Evolutionary conservation across 1,140 invertebrate species (phyloP).

Genomic region (Solenopsis fugax): DNA sequence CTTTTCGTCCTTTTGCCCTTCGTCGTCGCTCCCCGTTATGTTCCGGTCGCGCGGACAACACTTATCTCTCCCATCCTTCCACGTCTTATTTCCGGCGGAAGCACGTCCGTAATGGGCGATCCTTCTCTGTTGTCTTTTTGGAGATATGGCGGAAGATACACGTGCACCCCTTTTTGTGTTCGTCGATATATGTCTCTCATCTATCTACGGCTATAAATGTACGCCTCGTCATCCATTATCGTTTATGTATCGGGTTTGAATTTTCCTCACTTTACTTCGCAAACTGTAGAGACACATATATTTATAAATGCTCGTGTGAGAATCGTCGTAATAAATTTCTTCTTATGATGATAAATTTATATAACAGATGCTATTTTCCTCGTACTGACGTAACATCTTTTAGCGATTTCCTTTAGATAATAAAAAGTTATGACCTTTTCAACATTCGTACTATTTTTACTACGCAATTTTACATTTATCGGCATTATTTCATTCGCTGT

Average conservation of each 20-base stretch:
- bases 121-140: constrained; percentile 37
- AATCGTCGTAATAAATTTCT: constrained; percentile 5
- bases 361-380: background rate
- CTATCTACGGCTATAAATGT: background rate
- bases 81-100: constrained; percentile 70
- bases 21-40: constrained; percentile 61
- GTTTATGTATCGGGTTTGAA: background rate
- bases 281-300: background rate
- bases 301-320: background rate
- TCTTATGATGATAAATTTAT: background rate
- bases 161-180: background rate
- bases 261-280: background rate
- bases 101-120: constrained; percentile 12
- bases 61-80: constrained; percentile 66
- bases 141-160: constrained; percentile 22
- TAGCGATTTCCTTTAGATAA: background rate
- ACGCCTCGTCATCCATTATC: background rate
- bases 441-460: constrained; percentile 10
- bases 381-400: too few species aligned
- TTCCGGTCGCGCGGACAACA: constrained; percentile 42
- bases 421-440: background rate
- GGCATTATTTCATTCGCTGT: background rate
- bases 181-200: background rate
- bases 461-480: constrained; percentile 1
- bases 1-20: constrained; percentile 39